phyloP scores from a whole-genome alignment of 1,140 invertebrate genomes.

The Cardiocondyla obscurior region DNA sequence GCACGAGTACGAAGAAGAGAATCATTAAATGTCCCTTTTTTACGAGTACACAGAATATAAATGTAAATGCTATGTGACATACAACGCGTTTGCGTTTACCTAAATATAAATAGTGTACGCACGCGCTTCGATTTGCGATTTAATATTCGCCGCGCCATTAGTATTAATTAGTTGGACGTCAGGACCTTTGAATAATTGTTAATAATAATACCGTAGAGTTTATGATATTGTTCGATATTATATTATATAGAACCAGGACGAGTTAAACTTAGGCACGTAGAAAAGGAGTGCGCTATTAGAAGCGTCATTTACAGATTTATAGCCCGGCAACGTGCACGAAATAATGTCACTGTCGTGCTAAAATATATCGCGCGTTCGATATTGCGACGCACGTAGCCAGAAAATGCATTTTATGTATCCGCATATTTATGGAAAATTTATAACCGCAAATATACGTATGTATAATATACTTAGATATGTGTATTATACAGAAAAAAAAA shows the following conservation, averaged over 20 bases:
- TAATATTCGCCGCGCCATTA: not conserved
- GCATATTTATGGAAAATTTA: constrained; percentile 50
- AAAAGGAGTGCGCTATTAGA: constrained; percentile 20
- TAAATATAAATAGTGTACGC: too few species aligned
- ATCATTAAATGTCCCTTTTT: not conserved
- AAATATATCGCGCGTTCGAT: constrained; percentile 53
- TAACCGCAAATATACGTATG: constrained; percentile 18
- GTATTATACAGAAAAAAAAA: not conserved
- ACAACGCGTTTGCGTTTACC: too few species aligned
- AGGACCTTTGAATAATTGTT: not conserved
- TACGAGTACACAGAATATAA: not conserved
- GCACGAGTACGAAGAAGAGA: not conserved
- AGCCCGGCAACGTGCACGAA: constrained; percentile 42
- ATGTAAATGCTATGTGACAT: not conserved
- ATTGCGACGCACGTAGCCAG: constrained; percentile 51
- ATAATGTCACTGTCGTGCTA: constrained; percentile 46
- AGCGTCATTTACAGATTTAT: constrained; percentile 48
- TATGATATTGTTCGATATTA: not conserved
- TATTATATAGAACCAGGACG: not conserved
- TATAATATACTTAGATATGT: constrained; percentile 17
- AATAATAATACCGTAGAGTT: not conserved
- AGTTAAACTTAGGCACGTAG: constrained; percentile 15
- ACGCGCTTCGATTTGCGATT: not conserved
- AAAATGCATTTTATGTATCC: constrained; percentile 50
- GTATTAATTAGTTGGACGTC: too few species aligned